Evolutionary conservation across 1,140 invertebrate genomes (phyloP).

Genomic region (Heterodera carotae): DNA sequence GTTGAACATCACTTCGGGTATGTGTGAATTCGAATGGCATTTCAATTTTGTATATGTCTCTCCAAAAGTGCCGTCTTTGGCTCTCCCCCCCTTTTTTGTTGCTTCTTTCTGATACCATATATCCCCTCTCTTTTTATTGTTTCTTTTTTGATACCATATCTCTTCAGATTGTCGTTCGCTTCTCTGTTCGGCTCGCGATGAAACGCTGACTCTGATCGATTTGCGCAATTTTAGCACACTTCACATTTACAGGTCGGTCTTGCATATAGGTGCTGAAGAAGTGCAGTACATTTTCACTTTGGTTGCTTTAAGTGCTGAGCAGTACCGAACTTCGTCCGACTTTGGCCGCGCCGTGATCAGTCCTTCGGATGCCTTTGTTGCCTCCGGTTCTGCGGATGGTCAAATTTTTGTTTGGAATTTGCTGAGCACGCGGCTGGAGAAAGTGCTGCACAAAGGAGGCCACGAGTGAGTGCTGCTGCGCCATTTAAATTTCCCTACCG

Average conservation of each 20-base stretch:
- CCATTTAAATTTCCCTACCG: too few species aligned
- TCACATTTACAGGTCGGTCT: slow-evolving; percentile 76
- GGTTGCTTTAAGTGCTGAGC: slow-evolving; percentile 76
- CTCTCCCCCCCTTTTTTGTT: too few species aligned
- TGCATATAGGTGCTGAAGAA: background rate
- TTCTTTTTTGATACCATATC: background rate
- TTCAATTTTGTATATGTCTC: too few species aligned
- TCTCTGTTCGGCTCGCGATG: slow-evolving; percentile 86
- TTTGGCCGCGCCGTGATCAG: slow-evolving; percentile 88
- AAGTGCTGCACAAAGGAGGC: slow-evolving; percentile 70
- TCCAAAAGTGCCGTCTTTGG: too few species aligned
- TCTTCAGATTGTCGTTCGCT: slow-evolving; percentile 82
- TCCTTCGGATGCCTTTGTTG: slow-evolving; percentile 81
- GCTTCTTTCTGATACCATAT: too few species aligned
- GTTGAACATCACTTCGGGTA: slow-evolving; percentile 85
- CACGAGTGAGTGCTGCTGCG: slow-evolving; percentile 50
- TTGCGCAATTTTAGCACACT: slow-evolving; percentile 88
- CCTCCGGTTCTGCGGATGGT: slow-evolving; percentile 86
- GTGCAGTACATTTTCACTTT: slow-evolving; percentile 1
- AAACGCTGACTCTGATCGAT: slow-evolving; percentile 89
- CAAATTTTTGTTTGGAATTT: slow-evolving; percentile 89
- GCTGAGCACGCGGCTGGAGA: slow-evolving; percentile 76
- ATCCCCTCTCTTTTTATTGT: too few species aligned
- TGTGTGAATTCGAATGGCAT: slow-evolving; percentile 51
- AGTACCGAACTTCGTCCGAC: slow-evolving; percentile 91